Evolutionary conservation across 2,888 invertebrate species (phyloP), one percentile per base, ranked within the genome.

Genomic region (Lithophane socia): DNA sequence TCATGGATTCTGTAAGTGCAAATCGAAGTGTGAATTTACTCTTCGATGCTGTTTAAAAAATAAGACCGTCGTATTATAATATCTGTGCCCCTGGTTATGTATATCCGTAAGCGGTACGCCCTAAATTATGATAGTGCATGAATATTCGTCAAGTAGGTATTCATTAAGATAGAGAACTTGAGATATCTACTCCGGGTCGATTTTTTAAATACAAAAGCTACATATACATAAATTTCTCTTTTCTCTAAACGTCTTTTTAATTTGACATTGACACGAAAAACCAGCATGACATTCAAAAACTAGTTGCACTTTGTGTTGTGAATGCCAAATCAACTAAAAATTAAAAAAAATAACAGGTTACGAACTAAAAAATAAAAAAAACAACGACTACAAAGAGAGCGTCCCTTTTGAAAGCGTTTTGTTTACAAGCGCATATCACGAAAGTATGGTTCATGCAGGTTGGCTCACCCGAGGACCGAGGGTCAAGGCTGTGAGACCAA

Each of bases 401-500:
- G 82, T 83, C 83, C 78, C 78, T 85, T 82, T 86, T 82, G 78
- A 83, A 81, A 83, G 73, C 71, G 84, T 87, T 88, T 87, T 88
- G 87, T 88, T 89, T 88, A 89, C 90, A 92, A 87, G 86, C 85
- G 85, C 86, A 83, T 89, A 87, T 90, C 86, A 89, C 82, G 87
- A 90, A 90, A 88, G 90, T 84, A 80, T 77, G 79, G 84, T 85
- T 88, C 88, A 86, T 88, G 79, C 89, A 89, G 91, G 92, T 92
- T 92, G 86, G 87, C 92, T 92, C 92, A 93, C 94, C 94, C 90
- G 89, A 82, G 90, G 94, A 93, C 93, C 90, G 87, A 83, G 90
- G 94, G 93, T 94, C 94, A 94, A 94, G 94, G 93, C 89, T 91
- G 88, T 84, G 86, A 86, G 89, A 89, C 88, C 90, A 86, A 83